Evolutionary conservation across 1,140 invertebrate species (phyloP), one percentile per base, ranked within the genome.

Genomic region (Campodea augens): DNA sequence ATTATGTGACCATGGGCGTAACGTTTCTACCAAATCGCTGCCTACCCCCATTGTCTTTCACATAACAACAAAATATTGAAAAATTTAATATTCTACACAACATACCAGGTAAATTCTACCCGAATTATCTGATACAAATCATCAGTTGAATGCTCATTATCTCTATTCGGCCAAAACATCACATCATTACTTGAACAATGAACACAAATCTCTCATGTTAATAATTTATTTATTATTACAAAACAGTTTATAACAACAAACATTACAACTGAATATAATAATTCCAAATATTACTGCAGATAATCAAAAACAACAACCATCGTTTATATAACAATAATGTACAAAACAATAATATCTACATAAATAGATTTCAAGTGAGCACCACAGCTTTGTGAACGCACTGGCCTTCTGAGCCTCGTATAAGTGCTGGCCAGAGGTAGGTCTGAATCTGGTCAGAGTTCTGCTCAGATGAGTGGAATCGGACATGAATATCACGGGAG

Each of bases 351-450:
- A 7, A 32, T 32, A 32, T 10, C 15, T 15, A 10, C 7, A 7
- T 15, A 32, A 7, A 15, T 20, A n/a, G 21, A 13, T 18, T n/a
- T 57, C 54, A 74, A 4, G 79, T 83, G 38, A 80, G 60, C 7
- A 83, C 78, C 44, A 81, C 70, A 1, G 73, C 78, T 60, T 77
- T 76, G 52, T 77, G 71, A 22, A 81, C 68, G 60, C 74, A 79
- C n/a, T 65, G 59, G 15, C 76, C 75, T 42, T 67, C 66, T 22
- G 3, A 5, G 13, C 69, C 69, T 58, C 78, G 72, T 10, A 75
- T 55, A 4, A 82, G 60, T 3, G 74, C 70, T 2, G 79, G 79
- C 79, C 79, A 82, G n/a, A 81, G 53, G 48, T 78, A 77, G 13
- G 70, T 71, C 46, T 69, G 67, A 43, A 83, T 74, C 41, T 59